Evolutionary conservation across 1,140 invertebrate genomes (phyloP).

Genomic region (Procambarus virginalis): DNA sequence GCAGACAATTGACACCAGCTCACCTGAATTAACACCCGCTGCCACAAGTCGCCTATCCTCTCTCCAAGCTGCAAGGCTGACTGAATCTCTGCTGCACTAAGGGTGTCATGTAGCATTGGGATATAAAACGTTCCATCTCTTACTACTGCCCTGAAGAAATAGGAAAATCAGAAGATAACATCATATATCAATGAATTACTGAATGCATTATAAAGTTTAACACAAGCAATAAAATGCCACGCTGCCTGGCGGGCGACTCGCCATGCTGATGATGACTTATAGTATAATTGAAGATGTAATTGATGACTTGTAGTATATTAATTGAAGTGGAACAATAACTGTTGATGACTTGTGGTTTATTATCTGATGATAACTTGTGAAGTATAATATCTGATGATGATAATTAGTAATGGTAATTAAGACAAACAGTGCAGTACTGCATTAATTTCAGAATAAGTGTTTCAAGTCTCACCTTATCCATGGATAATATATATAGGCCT

Average conservation of each 20-base stretch:
- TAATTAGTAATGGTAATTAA: background rate
- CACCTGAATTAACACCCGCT: conserved; percentile 53
- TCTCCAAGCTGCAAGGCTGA: conserved; percentile 49
- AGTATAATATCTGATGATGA: background rate
- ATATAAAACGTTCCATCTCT: conserved; percentile 25
- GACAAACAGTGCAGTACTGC: background rate
- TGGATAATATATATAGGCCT: conserved; percentile 29
- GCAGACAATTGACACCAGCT: background rate
- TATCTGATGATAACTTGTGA: background rate
- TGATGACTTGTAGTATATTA: too few species aligned
- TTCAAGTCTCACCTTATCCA: conserved; percentile 31
- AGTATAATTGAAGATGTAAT: too few species aligned
- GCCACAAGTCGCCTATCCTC: conserved; percentile 45
- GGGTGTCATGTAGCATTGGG: conserved; percentile 43
- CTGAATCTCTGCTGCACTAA: conserved; percentile 41
- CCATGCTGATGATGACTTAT: too few species aligned
- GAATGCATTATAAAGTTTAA: background rate
- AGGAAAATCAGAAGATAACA: background rate
- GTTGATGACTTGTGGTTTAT: background rate
- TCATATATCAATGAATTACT: background rate
- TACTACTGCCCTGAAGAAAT: conserved; percentile 20
- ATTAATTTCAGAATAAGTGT: background rate
- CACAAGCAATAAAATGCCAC: background rate
- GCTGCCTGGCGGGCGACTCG: too few species aligned
- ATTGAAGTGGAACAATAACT: background rate